Conservation (phyloP, 1,140 invertebrate species). For the Tetramorium simillimum region DNA sequence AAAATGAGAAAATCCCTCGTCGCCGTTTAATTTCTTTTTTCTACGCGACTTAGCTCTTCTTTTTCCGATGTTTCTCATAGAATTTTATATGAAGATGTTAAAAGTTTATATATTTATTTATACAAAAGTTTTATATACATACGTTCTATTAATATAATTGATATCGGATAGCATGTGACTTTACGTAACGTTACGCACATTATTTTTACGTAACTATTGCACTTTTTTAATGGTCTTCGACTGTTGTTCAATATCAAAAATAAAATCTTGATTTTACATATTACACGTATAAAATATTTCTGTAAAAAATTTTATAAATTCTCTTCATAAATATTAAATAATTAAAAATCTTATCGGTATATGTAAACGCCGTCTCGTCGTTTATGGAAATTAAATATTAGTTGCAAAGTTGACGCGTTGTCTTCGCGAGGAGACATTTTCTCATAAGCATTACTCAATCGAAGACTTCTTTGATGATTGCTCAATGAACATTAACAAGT, state of each 20-base stretch:
- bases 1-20: not conserved
- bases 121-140: constrained; percentile 40
- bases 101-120: constrained; percentile 36
- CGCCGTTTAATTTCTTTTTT: not conserved
- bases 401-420: not conserved
- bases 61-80: not conserved
- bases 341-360: not conserved
- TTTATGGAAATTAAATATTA: not conserved
- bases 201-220: constrained; percentile 25
- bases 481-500: constrained; percentile 21
- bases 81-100: not conserved
- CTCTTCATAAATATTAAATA: not conserved
- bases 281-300: constrained; percentile 18
- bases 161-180: not conserved
- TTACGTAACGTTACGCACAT: not conserved
- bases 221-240: not conserved
- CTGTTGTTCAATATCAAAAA: constrained; percentile 16
- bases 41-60: not conserved
- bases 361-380: not conserved
- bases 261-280: constrained; percentile 9
- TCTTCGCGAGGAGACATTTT: not conserved
- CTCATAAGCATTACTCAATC: not conserved
- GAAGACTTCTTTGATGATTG: not conserved
- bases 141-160: constrained; percentile 33
- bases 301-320: constrained; percentile 34